Evolutionary conservation across 2,888 invertebrate species (phyloP).

Genomic region (Volucella bombylans): DNA sequence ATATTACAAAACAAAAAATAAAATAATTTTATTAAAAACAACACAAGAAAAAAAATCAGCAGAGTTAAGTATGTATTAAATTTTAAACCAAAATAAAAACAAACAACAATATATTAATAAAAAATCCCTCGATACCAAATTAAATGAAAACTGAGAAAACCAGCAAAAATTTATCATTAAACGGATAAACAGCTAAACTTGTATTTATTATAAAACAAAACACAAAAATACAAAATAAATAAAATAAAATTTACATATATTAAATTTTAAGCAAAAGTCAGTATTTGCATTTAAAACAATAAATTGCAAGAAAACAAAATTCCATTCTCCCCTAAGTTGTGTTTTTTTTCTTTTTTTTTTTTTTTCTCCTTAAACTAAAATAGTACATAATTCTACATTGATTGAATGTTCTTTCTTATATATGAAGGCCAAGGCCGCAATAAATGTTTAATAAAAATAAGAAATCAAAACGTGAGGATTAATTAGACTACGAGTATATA

Average conservation of each 20-base stretch:
- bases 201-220: slow-evolving; percentile 72
- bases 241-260: slow-evolving; percentile 44
- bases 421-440: slow-evolving; percentile 53
- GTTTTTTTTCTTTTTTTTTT: slow-evolving; percentile 19
- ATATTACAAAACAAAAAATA: slow-evolving; percentile 44
- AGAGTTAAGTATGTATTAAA: slow-evolving; percentile 33
- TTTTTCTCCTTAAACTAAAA: slow-evolving; percentile 56
- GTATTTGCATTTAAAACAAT: slow-evolving; percentile 68
- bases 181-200: slow-evolving; percentile 65
- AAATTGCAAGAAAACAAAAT: slow-evolving; percentile 48
- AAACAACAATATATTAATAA: slow-evolving; percentile 53
- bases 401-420: slow-evolving; percentile 71
- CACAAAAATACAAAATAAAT: slow-evolving; percentile 74
- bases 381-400: slow-evolving; percentile 59
- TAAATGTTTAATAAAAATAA: slow-evolving; percentile 48
- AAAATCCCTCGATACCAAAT: slow-evolving; percentile 68
- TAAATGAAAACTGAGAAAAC: slow-evolving; percentile 57
- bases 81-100: slow-evolving; percentile 57
- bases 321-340: slow-evolving; percentile 61
- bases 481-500: slow-evolving; percentile 70
- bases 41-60: slow-evolving; percentile 15
- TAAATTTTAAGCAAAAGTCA: slow-evolving; percentile 56
- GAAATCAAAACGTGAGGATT: slow-evolving; percentile 18
- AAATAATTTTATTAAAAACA: slow-evolving; percentile 22
- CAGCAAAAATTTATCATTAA: slow-evolving; percentile 38